A percentile compares a stretch with the other conserved stretches of the same genome.
phyloP scores from a whole-genome alignment of 2,797 vertebrate species.

The Apogon talboti region DNA sequence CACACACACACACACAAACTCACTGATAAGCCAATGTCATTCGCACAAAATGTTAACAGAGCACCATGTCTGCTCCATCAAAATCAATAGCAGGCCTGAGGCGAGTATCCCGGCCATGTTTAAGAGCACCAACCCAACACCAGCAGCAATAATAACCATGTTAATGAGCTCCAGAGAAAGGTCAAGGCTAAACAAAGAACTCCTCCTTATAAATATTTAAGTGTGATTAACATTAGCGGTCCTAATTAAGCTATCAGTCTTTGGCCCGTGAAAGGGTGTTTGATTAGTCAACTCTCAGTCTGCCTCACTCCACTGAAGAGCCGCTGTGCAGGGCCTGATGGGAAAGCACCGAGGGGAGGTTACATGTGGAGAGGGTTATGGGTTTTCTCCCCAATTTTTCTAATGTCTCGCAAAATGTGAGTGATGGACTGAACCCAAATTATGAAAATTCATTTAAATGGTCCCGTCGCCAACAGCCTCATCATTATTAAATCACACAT shows the following conservation, averaged over 20 bases:
- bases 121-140: conserved; percentile 57
- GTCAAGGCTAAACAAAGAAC: conserved; percentile 85
- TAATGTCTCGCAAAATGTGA: conserved; percentile 8
- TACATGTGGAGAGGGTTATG: not conserved
- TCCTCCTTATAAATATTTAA: conserved; percentile 86
- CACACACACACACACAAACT: conserved; percentile 42
- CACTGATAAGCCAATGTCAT: conserved; percentile 80
- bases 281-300: conserved; percentile 73
- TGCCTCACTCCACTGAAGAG: conserved; percentile 49
- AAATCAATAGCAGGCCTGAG: conserved; percentile 79
- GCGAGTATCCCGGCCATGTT: conserved; percentile 44
- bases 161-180: conserved; percentile 83
- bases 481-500: conserved; percentile 2
- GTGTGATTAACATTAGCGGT: conserved; percentile 80
- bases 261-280: conserved; percentile 57
- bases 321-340: conserved; percentile 27
- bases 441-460: conserved; percentile 5
- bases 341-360: conserved; percentile 3
- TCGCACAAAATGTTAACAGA: conserved; percentile 67
- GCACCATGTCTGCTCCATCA: conserved; percentile 62
- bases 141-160: conserved; percentile 75
- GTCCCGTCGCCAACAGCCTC: conserved; percentile 6
- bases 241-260: conserved; percentile 81
- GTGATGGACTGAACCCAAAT: conserved; percentile 12
- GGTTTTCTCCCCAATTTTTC: not conserved